These are phyloP conservation scores for Cyrtodaria siliqua DNA, from an alignment of 2,888 invertebrate genomes.

Conservation along the genomic window DNA sequence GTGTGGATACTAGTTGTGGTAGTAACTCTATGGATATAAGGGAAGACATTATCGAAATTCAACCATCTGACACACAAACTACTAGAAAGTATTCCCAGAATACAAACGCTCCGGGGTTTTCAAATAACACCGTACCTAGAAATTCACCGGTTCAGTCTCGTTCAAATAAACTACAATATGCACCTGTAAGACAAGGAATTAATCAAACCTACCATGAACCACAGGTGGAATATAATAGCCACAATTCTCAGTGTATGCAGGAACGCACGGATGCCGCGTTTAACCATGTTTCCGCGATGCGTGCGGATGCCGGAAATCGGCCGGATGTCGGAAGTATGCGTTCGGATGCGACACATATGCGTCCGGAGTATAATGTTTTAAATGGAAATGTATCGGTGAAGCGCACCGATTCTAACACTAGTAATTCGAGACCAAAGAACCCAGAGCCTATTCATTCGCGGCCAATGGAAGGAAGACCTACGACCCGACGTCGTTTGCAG, in stretches of 20 bases:
- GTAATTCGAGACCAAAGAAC: conserved; percentile 42
- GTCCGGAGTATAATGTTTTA: background rate
- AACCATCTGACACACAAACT: background rate
- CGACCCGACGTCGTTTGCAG: conserved; percentile 51
- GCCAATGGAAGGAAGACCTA: conserved; percentile 45
- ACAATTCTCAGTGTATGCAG: background rate
- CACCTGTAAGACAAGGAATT: background rate
- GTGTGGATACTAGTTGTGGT: conserved; percentile 26
- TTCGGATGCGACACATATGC: conserved; percentile 12
- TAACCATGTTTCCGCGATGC: background rate
- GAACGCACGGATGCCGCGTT: background rate
- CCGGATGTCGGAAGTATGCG: conserved; percentile 2
- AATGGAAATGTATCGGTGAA: background rate
- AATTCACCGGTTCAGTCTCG: background rate
- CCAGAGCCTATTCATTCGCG: conserved; percentile 56
- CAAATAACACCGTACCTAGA: background rate
- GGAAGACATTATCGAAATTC: conserved; percentile 42
- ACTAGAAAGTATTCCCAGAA: background rate
- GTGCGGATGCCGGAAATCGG: background rate
- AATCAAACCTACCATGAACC: background rate
- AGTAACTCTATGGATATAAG: conserved; percentile 36
- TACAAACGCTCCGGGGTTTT: background rate
- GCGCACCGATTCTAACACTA: conserved; percentile 2
- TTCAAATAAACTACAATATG: background rate
- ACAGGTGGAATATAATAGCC: background rate